phyloP scores from a whole-genome alignment of 2,888 invertebrate species.

The Cotesia congregata region DNA sequence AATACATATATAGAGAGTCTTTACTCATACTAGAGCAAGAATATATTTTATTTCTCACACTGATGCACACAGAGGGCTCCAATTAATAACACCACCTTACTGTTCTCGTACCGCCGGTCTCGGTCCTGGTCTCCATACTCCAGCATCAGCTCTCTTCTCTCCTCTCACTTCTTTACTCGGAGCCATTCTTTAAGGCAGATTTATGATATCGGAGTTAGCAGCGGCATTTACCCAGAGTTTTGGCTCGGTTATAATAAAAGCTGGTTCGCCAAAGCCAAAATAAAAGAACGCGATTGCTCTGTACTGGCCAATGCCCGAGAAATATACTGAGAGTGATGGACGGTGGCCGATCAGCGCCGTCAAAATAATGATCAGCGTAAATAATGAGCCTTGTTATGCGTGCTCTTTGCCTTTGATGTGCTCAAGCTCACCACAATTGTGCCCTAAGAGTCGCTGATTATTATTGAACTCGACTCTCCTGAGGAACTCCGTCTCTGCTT shows the following conservation, averaged over 20 bases:
- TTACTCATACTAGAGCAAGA: too few species aligned
- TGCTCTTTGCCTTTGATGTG: conserved; percentile 16
- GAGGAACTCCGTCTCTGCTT: neutral
- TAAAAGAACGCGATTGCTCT: conserved; percentile 7
- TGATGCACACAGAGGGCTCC: neutral
- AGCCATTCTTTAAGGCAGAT: conserved; percentile 56
- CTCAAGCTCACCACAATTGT: conserved; percentile 31
- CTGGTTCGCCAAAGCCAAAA: conserved; percentile 47
- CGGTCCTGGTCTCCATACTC: conserved; percentile 28
- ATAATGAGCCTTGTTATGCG: conserved; percentile 61
- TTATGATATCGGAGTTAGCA: conserved; percentile 62
- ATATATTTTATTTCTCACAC: neutral
- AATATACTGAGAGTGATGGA: conserved; percentile 59
- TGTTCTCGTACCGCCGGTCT: conserved; percentile 45
- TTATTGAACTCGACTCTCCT: conserved; percentile 3
- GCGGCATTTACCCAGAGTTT: conserved; percentile 63
- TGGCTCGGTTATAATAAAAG: conserved; percentile 59
- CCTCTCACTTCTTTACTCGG: conserved; percentile 18
- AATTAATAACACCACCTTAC: conserved; percentile 22
- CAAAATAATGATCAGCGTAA: conserved; percentile 68
- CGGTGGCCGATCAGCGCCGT: conserved; percentile 67
- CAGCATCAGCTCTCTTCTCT: conserved; percentile 31
- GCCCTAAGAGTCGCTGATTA: conserved; percentile 31
- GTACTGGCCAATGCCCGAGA: neutral
- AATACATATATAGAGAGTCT: too few species aligned